phyloP scores from a whole-genome alignment of 2,888 invertebrate species.

The Synanthedon andrenaeformis region DNA sequence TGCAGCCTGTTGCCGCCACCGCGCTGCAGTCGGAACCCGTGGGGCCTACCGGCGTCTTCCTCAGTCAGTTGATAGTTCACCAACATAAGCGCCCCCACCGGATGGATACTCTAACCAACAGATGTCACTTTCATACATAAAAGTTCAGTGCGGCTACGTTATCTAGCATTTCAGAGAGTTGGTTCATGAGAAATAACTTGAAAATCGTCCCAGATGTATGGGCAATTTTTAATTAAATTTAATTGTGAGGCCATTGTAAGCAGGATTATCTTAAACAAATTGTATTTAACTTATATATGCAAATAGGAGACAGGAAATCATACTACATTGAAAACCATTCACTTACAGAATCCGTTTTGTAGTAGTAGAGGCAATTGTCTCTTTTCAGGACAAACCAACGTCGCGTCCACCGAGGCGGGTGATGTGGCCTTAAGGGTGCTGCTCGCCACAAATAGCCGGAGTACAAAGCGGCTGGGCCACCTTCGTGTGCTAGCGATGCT shows the following conservation, averaged over 20 bases:
- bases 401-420: constrained; percentile 81
- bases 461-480: constrained; percentile 73
- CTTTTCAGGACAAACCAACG: constrained; percentile 92
- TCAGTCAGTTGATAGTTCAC: constrained; percentile 82
- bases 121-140: neutral
- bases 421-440: constrained; percentile 56
- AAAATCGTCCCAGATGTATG: too few species aligned
- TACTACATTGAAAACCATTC: too few species aligned
- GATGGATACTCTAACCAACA: constrained; percentile 80
- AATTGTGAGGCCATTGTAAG: too few species aligned
- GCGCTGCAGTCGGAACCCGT: constrained; percentile 78
- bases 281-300: too few species aligned
- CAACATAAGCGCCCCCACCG: constrained; percentile 89
- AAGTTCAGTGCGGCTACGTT: neutral
- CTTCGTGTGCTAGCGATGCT: constrained; percentile 74
- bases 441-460: constrained; percentile 84
- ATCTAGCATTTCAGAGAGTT: neutral
- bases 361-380: constrained; percentile 95
- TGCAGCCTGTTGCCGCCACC: constrained; percentile 79
- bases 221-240: too few species aligned
- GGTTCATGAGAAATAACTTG: too few species aligned
- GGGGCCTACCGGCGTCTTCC: constrained; percentile 74
- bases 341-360: constrained; percentile 90
- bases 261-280: too few species aligned
- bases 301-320: too few species aligned